These are phyloP conservation scores for Cynocephalus volans DNA, from an alignment of 2,113 vertebrate species.

Conservation along the genomic window DNA sequence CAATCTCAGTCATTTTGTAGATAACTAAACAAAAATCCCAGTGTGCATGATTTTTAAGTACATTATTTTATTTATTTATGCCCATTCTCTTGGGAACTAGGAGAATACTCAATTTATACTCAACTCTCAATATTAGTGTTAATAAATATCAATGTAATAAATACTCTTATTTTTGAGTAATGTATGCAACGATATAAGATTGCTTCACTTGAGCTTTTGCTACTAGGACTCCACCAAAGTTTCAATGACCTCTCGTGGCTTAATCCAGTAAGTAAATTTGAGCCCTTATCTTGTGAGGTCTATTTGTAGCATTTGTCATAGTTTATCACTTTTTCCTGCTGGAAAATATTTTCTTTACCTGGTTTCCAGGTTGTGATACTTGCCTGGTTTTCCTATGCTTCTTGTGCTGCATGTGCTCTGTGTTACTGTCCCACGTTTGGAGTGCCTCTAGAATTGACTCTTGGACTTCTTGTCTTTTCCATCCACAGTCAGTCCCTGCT, in stretches of 20 bases:
- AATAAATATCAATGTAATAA: not conserved
- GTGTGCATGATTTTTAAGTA: not conserved
- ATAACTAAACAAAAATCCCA: not conserved
- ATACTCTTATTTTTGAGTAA: not conserved
- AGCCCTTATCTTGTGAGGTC: not conserved
- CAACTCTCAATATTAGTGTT: not conserved
- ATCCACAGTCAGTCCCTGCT: rapidly evolving
- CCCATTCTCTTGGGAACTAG: not conserved
- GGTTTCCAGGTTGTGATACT: not conserved
- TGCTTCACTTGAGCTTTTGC: rapidly evolving
- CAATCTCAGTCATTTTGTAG: not conserved
- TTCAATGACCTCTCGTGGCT: rapidly evolving
- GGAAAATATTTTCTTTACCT: not conserved
- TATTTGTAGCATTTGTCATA: not conserved
- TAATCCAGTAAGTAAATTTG: too few species aligned
- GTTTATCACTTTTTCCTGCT: not conserved
- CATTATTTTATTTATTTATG: too few species aligned
- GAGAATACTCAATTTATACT: not conserved
- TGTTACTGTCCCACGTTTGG: too few species aligned
- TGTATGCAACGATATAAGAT: not conserved
- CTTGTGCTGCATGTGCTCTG: rapidly evolving
- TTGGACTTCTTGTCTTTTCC: not conserved
- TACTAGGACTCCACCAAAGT: rapidly evolving
- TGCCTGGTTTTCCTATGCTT: not conserved
- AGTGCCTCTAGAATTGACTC: not conserved